Conservation (phyloP, 2,797 vertebrate species). For the Todus mexicanus region DNA sequence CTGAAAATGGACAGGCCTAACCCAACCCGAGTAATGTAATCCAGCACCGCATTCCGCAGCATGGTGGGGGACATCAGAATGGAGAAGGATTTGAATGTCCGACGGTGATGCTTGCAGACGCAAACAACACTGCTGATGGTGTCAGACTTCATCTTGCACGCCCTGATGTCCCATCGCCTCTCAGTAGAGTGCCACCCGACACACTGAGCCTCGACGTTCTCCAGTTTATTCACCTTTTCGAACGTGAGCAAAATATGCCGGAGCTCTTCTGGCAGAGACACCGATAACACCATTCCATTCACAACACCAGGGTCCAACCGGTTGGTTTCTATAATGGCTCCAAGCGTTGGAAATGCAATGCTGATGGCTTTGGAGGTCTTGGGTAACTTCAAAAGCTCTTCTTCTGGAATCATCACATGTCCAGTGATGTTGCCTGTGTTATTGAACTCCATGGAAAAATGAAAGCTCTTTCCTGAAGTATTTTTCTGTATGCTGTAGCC, state of each 20-base stretch:
- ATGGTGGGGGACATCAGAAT: conserved; percentile 61
- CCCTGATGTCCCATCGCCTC: conserved; percentile 49
- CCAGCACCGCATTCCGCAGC: background rate
- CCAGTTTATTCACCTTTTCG: conserved; percentile 58
- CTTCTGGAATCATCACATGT: conserved; percentile 38
- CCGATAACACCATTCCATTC: conserved; percentile 61
- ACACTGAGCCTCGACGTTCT: background rate
- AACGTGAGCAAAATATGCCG: conserved; percentile 48
- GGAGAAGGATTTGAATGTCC: conserved; percentile 66
- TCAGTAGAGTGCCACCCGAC: conserved; percentile 63
- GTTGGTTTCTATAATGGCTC: conserved; percentile 46
- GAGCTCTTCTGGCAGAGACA: conserved; percentile 56
- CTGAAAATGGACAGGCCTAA: conserved; percentile 70
- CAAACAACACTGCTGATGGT: conserved; percentile 7
- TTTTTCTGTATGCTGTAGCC: conserved; percentile 39
- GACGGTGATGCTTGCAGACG: conserved; percentile 24
- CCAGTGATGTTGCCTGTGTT: conserved; percentile 12
- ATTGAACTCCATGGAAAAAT: conserved; percentile 29
- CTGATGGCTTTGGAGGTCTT: conserved; percentile 42
- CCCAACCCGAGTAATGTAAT: conserved; percentile 56
- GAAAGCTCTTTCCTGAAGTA: conserved; percentile 31
- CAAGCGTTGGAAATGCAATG: conserved; percentile 59
- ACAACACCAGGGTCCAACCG: background rate
- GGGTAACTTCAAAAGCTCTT: conserved; percentile 37
- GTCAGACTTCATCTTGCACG: background rate